Evolutionary conservation across 2,888 invertebrate species (phyloP).

Genomic region (Aporophyla lueneburgensis): DNA sequence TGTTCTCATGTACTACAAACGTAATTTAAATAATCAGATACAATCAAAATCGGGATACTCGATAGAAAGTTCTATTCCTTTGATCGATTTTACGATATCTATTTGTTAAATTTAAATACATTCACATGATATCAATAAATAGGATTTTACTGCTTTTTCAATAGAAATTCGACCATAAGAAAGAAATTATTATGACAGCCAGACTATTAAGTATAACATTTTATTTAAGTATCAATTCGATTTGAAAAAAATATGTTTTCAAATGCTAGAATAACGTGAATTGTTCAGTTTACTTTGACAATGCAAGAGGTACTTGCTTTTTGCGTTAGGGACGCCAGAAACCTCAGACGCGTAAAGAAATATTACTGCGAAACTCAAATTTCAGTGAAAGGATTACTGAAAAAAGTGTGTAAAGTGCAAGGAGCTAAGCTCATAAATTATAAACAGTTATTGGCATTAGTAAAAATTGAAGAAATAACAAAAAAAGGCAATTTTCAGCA

Average conservation of each 20-base stretch:
- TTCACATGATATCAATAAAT: conserved; percentile 17
- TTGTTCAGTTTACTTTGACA: conserved; percentile 33
- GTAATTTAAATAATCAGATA: not conserved
- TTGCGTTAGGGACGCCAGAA: not conserved
- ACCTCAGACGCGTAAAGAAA: not conserved
- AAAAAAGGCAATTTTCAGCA: conserved; percentile 13
- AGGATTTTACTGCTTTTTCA: conserved; percentile 3
- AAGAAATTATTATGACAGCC: conserved; percentile 43
- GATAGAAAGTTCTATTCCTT: not conserved
- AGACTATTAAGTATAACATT: conserved; percentile 32
- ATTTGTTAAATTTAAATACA: not conserved
- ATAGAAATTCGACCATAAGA: conserved; percentile 10
- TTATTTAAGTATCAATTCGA: conserved; percentile 30
- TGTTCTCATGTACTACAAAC: not conserved
- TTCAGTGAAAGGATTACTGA: not conserved
- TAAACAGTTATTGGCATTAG: not conserved
- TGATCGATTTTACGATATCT: not conserved
- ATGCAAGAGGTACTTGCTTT: conserved; percentile 22
- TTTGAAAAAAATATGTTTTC: conserved; percentile 20
- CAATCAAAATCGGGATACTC: not conserved
- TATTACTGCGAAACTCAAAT: not conserved
- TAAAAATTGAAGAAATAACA: not conserved
- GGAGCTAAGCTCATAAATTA: not conserved
- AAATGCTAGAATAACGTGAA: conserved; percentile 5
- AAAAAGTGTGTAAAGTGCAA: not conserved